Base-by-base conservation (phyloP, 2,888 invertebrate species). In the Cataglyphis livida region DNA sequence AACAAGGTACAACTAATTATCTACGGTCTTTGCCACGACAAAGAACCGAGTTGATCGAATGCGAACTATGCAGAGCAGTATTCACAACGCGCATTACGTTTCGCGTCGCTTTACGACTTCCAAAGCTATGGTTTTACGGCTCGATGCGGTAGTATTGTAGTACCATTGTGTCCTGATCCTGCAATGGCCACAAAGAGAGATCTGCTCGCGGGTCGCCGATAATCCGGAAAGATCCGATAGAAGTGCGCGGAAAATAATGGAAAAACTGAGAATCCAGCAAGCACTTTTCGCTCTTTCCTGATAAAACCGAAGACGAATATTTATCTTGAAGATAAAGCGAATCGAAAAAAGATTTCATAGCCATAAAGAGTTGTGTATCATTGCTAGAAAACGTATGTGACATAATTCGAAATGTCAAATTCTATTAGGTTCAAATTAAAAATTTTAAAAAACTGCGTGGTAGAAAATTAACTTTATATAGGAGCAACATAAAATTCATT, bases 201-300 rank as follows among this genome's bases (percentile, higher is more conserved):
- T 81, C 70, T 73, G 73, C 65, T 84, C 81, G 82, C 81, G 84
- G 85, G 84, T 89, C 84, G 66, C 62, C 84, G 89, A 85, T 89
- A 89, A 88, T 89, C 87, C 82, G 75, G 64, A 82, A 84, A 81
- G 85, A 75, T 64, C 54, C 84, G 83, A 86, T 84, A 78, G 85
- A 83, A 86, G 78, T 85, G 85, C 84, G 82, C 78, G 74, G 70
- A 70, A 85, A 88, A 82, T 79, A 70, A 71, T 57, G 28, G 54
- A 32, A 57, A 79, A 70, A 79, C 59, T 59, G 48, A 64, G 66
- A 78, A 79, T 78, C 32, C 70, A 59, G 44, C 32, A 68, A 35
- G 44, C 44, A 70, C 59, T 79, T 71, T 70, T 59, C 59, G 57
- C 78, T 59, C 57, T 78, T 59, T 70, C 44, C 25, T n/a, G 35